phyloP scores from a whole-genome alignment of 2,797 vertebrate species.

The Halcyon chelicuti region DNA sequence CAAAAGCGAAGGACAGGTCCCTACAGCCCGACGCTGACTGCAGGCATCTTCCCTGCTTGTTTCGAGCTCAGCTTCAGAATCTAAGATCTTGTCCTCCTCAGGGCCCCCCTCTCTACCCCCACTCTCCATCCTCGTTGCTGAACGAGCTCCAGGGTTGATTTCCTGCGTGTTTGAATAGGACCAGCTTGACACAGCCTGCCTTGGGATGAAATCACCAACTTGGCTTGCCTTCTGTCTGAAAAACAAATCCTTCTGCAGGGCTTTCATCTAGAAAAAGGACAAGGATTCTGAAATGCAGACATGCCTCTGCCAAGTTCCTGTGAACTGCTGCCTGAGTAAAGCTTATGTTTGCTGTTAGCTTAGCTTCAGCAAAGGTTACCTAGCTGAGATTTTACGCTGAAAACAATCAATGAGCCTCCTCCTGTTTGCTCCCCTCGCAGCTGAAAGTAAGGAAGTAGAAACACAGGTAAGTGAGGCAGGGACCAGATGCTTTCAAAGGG shows the following conservation, averaged over 20 bases:
- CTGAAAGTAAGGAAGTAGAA: not conserved
- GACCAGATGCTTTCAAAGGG: not conserved
- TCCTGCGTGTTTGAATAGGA: constrained; percentile 70
- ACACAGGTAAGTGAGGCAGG: fast-evolving
- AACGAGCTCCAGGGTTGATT: constrained; percentile 64
- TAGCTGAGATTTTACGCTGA: not conserved
- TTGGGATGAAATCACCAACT: constrained; percentile 76
- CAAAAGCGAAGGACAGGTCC: not conserved
- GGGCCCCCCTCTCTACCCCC: constrained; percentile 48
- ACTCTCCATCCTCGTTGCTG: constrained; percentile 38
- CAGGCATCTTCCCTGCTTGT: not conserved
- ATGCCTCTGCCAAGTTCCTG: constrained; percentile 58
- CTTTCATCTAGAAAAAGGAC: constrained; percentile 71
- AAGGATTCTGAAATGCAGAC: constrained; percentile 46
- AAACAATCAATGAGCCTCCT: not conserved
- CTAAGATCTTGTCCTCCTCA: constrained; percentile 1
- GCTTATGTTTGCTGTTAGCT: constrained; percentile 17
- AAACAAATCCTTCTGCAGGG: constrained; percentile 69
- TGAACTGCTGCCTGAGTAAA: constrained; percentile 14
- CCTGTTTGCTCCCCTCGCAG: not conserved
- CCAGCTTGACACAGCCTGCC: constrained; percentile 76
- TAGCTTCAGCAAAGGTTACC: not conserved
- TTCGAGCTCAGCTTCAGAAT: not conserved
- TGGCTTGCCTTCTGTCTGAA: constrained; percentile 71
- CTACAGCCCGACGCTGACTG: not conserved